Base-by-base conservation (phyloP, 2,113 vertebrate genomes). In the Rousettus leschenaultii region DNA sequence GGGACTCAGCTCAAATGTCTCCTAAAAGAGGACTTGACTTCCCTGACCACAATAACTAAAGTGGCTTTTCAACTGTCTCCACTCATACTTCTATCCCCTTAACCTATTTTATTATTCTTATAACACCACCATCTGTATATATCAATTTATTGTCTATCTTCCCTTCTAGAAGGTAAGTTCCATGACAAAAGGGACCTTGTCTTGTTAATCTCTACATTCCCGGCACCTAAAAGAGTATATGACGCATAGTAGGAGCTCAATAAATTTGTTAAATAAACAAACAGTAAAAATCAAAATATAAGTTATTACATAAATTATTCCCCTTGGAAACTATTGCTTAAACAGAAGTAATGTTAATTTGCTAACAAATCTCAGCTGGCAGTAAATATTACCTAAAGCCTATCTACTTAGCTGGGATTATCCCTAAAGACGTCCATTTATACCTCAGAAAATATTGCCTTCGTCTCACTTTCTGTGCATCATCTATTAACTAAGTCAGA, bases 321-420 rank as follows among this genome's bases (percentile, higher is more conserved):
- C 75, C 21, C 38, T n/a, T 86, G 70, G 53, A 84, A 94, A 82
- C 24, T 59, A 80, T 0, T 70, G 19, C 84, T 85, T 94, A 80
- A 95, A 77, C 51, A 96, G 38, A 97, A 91, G 51, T 65, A 80
- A 91, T 68, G 43, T 92, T 89, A 84, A 87, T 59, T 96, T 73
- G 65, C 51, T 94, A 86, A 88, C 15, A 96, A 84, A 94, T 89
- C 80, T 95, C 74, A 87, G 59, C 43, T 94, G 89, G n/a, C 16
- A 94, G 48, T 13, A 93, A 48, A 8, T 61, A 82, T 35, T 71
- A 96, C 26, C 86, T 71, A 83, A 79, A 90, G 40, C 66, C 55
- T 53, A 71, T 24, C 78, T 61, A 43, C 24, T 89, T 85, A 61
- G 33, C 79, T 92, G 45, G 35, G 26, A 70, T 19, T 83, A 26